phyloP scores from a whole-genome alignment of 2,797 vertebrate species.

The Sebastes minor region DNA sequence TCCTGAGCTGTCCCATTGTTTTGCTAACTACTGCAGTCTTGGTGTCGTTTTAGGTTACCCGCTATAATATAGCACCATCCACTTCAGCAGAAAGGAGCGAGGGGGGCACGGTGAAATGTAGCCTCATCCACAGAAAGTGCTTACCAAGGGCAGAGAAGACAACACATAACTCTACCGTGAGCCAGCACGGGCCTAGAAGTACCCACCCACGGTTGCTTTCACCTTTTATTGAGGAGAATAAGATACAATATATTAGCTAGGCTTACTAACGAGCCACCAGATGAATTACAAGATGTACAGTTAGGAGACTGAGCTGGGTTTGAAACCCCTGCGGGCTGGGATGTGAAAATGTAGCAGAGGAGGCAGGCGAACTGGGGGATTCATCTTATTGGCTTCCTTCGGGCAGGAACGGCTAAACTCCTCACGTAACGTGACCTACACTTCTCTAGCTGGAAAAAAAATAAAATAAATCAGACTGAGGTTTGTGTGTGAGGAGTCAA shows the following conservation, averaged over 20 bases:
- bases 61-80: constrained; percentile 63
- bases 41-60: constrained; percentile 77
- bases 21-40: constrained; percentile 71
- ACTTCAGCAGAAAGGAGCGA: constrained; percentile 70
- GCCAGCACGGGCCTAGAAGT: neutral
- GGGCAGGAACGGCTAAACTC: constrained; percentile 4
- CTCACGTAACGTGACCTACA: constrained; percentile 22
- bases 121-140: constrained; percentile 67
- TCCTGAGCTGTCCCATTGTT: constrained; percentile 54
- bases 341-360: constrained; percentile 20
- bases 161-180: constrained; percentile 55
- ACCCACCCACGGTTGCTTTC: neutral
- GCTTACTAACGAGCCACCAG: constrained; percentile 10
- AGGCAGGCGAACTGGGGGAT: neutral
- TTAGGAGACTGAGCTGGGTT: constrained; percentile 1
- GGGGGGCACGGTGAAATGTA: constrained; percentile 68
- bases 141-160: constrained; percentile 68
- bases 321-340: neutral
- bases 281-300: constrained; percentile 18
- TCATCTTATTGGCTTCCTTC: constrained; percentile 49
- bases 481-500: neutral
- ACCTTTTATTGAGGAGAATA: constrained; percentile 9
- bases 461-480: constrained; percentile 1
- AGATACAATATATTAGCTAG: constrained; percentile 21
- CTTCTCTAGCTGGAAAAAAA: neutral